phyloP scores from a whole-genome alignment of 2,888 invertebrate genomes.

The Meloe dianella region DNA sequence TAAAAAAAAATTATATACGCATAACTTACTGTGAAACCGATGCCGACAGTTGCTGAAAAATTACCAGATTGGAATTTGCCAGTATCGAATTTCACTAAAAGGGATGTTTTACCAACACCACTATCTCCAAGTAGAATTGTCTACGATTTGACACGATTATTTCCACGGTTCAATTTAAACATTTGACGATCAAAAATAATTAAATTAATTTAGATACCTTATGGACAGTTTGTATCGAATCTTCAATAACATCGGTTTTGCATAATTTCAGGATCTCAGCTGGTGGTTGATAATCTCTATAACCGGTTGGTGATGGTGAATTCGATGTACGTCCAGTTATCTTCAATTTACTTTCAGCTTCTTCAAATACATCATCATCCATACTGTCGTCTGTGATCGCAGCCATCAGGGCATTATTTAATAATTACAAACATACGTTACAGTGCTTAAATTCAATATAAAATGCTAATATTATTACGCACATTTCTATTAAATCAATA shows the following conservation, averaged over 20 bases:
- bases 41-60: conserved; percentile 93
- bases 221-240: conserved; percentile 68
- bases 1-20: conserved; percentile 7
- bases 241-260: conserved; percentile 60
- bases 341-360: conserved; percentile 43
- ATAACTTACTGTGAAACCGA: conserved; percentile 88
- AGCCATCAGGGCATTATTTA: conserved; percentile 36
- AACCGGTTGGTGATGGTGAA: conserved; percentile 79
- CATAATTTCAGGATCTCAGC: conserved; percentile 69
- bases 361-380: conserved; percentile 85
- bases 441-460: background rate
- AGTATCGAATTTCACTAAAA: conserved; percentile 92
- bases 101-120: conserved; percentile 91
- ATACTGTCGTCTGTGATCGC: conserved; percentile 71
- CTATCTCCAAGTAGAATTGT: conserved; percentile 94
- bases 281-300: conserved; percentile 79
- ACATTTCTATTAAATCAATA: background rate
- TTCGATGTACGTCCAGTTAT: conserved; percentile 44
- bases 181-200: too few relatives aligned
- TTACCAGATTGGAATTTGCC: conserved; percentile 89
- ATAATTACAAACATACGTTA: conserved; percentile 8
- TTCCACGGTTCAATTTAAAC: too few relatives aligned
- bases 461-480: conserved; percentile 16
- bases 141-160: conserved; percentile 66
- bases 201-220: conserved; percentile 61